These are phyloP conservation scores for Andricus quercusramuli DNA, from an alignment of 2,888 invertebrate genomes.

Conservation along the genomic window DNA sequence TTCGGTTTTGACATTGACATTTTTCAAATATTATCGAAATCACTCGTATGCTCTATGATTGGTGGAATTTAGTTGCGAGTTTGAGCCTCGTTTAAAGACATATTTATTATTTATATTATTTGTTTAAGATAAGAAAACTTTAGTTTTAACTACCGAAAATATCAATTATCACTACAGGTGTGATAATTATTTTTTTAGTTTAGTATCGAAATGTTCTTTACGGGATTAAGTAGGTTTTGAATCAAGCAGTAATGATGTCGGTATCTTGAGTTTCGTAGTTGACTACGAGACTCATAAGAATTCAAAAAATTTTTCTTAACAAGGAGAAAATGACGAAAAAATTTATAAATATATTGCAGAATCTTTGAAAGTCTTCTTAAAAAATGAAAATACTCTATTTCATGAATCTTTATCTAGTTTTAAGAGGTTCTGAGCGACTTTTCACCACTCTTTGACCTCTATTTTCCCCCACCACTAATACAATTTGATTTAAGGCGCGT, in stretches of 20 bases:
- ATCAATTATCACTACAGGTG: not conserved
- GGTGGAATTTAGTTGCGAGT: not conserved
- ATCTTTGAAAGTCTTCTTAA: not conserved
- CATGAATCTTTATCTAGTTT: not conserved
- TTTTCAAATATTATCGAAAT: not conserved
- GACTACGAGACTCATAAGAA: not conserved
- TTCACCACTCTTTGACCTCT: no score
- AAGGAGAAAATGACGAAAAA: not conserved
- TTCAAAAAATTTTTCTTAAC: not conserved
- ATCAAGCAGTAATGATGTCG: not conserved
- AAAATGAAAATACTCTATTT: not conserved
- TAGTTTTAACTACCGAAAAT: not conserved
- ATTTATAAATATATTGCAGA: not conserved
- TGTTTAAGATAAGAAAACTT: not conserved
- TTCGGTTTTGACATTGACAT: not conserved
- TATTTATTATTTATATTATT: not conserved
- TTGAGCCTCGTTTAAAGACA: not conserved
- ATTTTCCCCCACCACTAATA: no score
- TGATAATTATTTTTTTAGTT: not conserved
- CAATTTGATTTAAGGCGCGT: no score
- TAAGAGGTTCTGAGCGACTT: not conserved
- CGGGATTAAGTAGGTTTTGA: not conserved
- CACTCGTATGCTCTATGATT: conserved; percentile 7
- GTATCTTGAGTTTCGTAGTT: not conserved
- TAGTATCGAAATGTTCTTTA: not conserved